Base-by-base conservation (phyloP, 2,113 vertebrate genomes). In the Spilogale gracilis region DNA sequence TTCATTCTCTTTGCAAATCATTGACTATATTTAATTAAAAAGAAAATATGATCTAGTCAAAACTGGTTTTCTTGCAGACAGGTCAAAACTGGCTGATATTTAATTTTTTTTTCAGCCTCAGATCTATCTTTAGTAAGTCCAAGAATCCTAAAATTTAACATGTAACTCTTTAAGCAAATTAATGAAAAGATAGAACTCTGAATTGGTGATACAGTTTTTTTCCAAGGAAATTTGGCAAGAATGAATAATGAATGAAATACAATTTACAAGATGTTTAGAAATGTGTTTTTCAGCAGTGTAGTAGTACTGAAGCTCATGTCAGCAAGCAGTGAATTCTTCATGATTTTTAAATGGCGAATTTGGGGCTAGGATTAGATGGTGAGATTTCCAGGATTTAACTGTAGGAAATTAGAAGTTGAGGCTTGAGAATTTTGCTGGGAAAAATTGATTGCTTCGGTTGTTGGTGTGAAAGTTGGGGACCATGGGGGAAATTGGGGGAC, bases 21-120 rank as follows among this genome's bases (percentile, higher is more conserved):
- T 87, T 97, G 96, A 95, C 92, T 90, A 61, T 69, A 56, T 90
- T 96, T 95, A 97, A 97, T 97, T 96, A 95, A 60, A 95, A 63
- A 93, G 86, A 96, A 95, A 91, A 81, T 23, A 65, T 1, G 3
- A 91, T 90, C 76, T 88, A 60, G 96, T 92, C 13, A 81, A 78
- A 96, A 91, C 92, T 95, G 69, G 87, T 91, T 96, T 87, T 48
- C 43, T 84, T 38, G 43, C 30, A 94, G 38, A 65, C 82, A 92
- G 30, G 80, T 94, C 67, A 96, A 94, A 96, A 92, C 84, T 81
- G 82, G 74, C 73, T 91, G 52, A 83, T 52, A 74, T n/a, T 95
- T 94, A 91, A 89, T 48, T 48, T 48, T 80, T 58, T 96, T 69
- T 91, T 95, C 89, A 52, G 67, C 54, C 50, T 92, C 56, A 27